These are phyloP conservation scores for Pollenia angustigena DNA, from an alignment of 2,888 invertebrate genomes.

Conservation along the genomic window DNA sequence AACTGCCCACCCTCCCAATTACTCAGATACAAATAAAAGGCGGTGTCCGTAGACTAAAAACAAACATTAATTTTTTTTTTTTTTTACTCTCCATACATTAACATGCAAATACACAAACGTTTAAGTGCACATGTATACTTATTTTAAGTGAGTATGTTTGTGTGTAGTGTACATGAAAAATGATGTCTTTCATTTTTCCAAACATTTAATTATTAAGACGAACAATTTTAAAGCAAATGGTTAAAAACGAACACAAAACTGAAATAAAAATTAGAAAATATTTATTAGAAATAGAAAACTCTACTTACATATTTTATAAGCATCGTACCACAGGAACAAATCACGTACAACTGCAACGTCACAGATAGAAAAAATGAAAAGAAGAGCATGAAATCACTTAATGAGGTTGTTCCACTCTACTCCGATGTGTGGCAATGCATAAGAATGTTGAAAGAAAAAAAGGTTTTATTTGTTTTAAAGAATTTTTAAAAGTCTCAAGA, in stretches of 20 bases:
- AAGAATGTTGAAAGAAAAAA: not conserved
- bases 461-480: not conserved
- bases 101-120: too few species aligned
- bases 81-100: not conserved
- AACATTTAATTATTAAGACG: not conserved
- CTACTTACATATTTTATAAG: constrained; percentile 56
- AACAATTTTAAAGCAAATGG: not conserved
- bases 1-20: constrained; percentile 77
- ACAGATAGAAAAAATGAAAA: constrained; percentile 50
- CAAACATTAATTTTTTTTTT: not conserved
- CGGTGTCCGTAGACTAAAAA: constrained; percentile 73
- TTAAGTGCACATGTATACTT: too few species aligned
- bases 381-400: constrained; percentile 36
- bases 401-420: constrained; percentile 48
- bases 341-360: constrained; percentile 48
- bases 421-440: not conserved
- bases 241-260: not conserved
- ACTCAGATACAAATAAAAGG: constrained; percentile 72
- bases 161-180: not conserved
- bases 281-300: not conserved
- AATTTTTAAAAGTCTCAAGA: not conserved
- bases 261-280: not conserved
- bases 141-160: too few species aligned
- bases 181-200: not conserved
- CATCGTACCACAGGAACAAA: constrained; percentile 40